Evolutionary conservation across 53 echinoderm and acorn worm species (phyloP), one percentile per base, ranked within the genome.

Genomic region (Henricia sp.): DNA sequence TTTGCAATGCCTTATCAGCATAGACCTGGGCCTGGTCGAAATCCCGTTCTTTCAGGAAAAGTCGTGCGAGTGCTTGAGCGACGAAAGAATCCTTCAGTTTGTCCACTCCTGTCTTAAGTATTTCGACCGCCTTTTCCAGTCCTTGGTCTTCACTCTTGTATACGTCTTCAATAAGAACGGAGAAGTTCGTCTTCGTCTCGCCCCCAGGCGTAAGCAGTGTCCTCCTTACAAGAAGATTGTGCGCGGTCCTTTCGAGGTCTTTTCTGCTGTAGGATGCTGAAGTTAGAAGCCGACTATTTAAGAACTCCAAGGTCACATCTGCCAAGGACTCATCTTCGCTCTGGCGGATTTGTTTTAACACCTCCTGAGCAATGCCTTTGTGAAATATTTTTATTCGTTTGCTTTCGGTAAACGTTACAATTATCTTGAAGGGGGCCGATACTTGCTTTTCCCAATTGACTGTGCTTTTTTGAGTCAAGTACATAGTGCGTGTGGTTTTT

Each of bases 131-230:
- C 26, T 77, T 46, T 52, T 67, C 30, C 2, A 30, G 3, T 6
- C 53, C 54, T 3, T 32, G 38, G 20, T 43, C 32, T 24, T 30
- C n/a, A 2, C 0, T 10, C 33, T 57, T 14, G 56, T 36, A 72
- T 43, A 64, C 84, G 28, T 67, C 40, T 64, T 89, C 86, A 48
- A 94, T 91, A 11, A 94, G 82, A 25, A 68, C 85, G 6, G 93
- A 83, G 86, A 91, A 93, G 13, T 73, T 63, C 27, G 90, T 88
- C 26, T 91, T 80, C 71, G 30, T 12, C 2, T 12, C 67, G 48
- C 88, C 80, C 4, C 54, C 54, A 13, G 54, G 54, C 52, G 64
- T 50, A 37, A 59, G 56, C 38, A 73, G 82, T 60, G 67, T 83
- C 32, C 93, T 75, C 14, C 70, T 52, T 24, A 87, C 82, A 48